These are phyloP conservation scores for Heliothis virescens DNA, from an alignment of 1,140 invertebrate species.

Conservation along the genomic window DNA sequence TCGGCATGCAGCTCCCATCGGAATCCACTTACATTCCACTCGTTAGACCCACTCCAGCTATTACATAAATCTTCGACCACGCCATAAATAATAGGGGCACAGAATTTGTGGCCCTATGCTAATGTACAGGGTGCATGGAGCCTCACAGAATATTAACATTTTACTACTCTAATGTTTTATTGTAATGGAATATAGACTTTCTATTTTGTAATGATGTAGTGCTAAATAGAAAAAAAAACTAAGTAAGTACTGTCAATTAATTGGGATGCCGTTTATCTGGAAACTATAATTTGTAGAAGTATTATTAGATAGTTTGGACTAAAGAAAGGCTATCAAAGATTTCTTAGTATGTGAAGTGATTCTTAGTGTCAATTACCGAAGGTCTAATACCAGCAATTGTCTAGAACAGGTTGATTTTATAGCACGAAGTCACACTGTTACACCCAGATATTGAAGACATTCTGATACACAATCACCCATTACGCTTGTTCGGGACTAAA, in stretches of 20 bases:
- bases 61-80: constrained; percentile 36
- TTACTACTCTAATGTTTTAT: background rate
- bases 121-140: constrained; percentile 18
- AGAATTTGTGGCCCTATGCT: constrained; percentile 18
- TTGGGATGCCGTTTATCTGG: no score
- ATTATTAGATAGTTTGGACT: no score
- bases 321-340: no score
- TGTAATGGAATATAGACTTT: background rate
- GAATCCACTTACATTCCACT: constrained; percentile 18
- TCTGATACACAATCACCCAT: background rate
- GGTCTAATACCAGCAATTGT: no score
- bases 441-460: background rate
- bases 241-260: no score
- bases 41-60: constrained; percentile 21
- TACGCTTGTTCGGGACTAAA: background rate
- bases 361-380: no score
- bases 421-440: background rate
- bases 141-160: background rate
- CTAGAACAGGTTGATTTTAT: background rate
- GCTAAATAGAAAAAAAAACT: no score
- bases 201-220: no score
- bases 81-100: constrained; percentile 44
- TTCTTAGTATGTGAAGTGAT: no score
- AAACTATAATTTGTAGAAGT: no score
- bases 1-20: constrained; percentile 22